Evolutionary conservation across 2,113 vertebrate genomes (phyloP).

Genomic region (Sporophila hypoxantha): DNA sequence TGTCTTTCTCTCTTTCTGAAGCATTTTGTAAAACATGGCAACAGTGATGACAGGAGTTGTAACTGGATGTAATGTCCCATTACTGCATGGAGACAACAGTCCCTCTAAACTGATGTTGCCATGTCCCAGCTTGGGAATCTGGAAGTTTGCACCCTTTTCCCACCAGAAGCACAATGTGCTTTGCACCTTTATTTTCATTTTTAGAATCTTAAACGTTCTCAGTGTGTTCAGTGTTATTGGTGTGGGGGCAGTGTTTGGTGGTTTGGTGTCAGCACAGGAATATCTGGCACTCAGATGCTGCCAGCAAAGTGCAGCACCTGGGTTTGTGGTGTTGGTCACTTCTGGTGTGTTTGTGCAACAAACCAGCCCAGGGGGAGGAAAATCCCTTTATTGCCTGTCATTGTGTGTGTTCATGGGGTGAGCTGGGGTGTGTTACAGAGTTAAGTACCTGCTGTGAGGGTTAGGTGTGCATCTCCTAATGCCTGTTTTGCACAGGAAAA

Average conservation of each 20-base stretch:
- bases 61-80: conserved; percentile 41
- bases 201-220: accelerated
- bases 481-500: conserved; percentile 71
- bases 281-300: neutral
- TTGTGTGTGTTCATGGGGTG: neutral
- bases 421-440: neutral
- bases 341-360: neutral
- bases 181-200: neutral
- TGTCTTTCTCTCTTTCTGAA: neutral
- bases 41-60: conserved; percentile 69
- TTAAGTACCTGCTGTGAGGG: accelerated
- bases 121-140: neutral
- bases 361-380: neutral
- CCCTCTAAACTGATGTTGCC: conserved; percentile 83
- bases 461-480: neutral
- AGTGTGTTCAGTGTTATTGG: accelerated
- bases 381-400: neutral
- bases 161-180: neutral
- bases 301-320: neutral
- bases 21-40: neutral
- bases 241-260: neutral
- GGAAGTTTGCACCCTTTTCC: neutral
- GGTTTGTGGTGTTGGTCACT: neutral
- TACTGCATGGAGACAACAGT: conserved; percentile 75
- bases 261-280: neutral